Evolutionary conservation across 2,113 vertebrate species (phyloP), one percentile per base, ranked within the genome.

Genomic region (Gasterosteus aculeatus): DNA sequence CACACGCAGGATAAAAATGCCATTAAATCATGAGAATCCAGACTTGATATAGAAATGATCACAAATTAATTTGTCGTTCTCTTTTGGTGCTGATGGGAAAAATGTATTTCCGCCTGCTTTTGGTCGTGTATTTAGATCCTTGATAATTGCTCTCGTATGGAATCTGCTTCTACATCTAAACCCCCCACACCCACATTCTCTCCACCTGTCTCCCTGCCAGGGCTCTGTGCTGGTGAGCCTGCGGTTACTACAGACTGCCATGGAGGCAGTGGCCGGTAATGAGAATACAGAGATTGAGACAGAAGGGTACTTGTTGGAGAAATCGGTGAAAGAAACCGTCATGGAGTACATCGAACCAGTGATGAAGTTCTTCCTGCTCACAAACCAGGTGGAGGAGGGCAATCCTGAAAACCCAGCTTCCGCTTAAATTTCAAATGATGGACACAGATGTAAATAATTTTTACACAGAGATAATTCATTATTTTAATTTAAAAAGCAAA

Each of bases 241-340:
- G 68, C 91, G 95, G n/a, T 94, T 95, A 83, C 91, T 97, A 60
- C 95, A 96, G 76, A 96, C 95, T 0, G 88, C 96, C 10, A 93
- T 96, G 93, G 95, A 96, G 53, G 94, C 94, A 15, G 86, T 95
- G 3, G 90, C 79, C 11, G 95, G 95, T 31, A 89, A 94, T 31
- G 95, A 95, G 58, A 94, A 96, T 69, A 88, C 81, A 10, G 94
- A 95, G 82, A 87, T 94, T 0, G 95, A 96, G 70, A 92, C 96
- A 0, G 95, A 96, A 68, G 95, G 96, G 31, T 97, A 96, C 81
- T 85, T 97, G 69, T 82, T 97, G 84, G 94, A 96, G 68, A 91
- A 94, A 62, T 91, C 94, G 4, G 82, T 96, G 65, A 94, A 94
- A 75, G 95, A 95, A 46, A 96, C 92, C 64, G 31, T 95, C 47